Evolutionary conservation across 2,888 invertebrate species (phyloP).

Genomic region (Phaonia tiefii): DNA sequence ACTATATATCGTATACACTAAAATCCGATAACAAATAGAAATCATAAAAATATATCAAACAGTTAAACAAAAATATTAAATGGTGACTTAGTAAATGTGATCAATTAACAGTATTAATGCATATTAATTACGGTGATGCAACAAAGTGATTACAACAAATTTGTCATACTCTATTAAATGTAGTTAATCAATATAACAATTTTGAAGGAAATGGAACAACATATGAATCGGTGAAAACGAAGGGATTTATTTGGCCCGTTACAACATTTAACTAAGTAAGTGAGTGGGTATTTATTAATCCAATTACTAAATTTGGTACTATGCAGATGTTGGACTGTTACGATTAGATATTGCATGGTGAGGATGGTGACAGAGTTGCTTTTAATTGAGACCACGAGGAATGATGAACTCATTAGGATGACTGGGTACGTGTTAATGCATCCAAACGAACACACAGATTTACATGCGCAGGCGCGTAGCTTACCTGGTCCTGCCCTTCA

Average conservation of each 20-base stretch:
- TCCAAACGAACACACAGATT: conserved; percentile 34
- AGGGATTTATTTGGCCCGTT: not conserved
- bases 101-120: conserved; percentile 4
- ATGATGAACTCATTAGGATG: conserved; percentile 31
- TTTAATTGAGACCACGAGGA: conserved; percentile 28
- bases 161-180: not conserved
- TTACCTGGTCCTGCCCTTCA: conserved; percentile 64
- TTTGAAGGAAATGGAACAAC: too few relatives aligned
- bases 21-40: too few relatives aligned
- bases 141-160: not conserved
- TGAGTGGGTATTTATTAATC: not conserved
- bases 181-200: conserved; percentile 1
- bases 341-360: conserved; percentile 2
- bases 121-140: conserved; percentile 21
- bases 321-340: conserved; percentile 11
- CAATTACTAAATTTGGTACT: conserved; percentile 14
- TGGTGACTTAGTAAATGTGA: not conserved
- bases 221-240: too few relatives aligned
- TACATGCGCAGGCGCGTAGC: conserved; percentile 51
- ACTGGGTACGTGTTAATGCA: conserved; percentile 28
- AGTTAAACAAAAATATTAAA: too few relatives aligned
- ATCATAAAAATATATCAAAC: too few relatives aligned
- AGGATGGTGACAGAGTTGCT: conserved; percentile 7
- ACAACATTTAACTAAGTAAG: not conserved
- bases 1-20: too few relatives aligned